Percentiles rank a stretch among this genome's conserved stretches.
These are phyloP conservation scores for Drosophila teissieri DNA, from an alignment of 1,140 invertebrate species.

Conservation along the genomic window DNA sequence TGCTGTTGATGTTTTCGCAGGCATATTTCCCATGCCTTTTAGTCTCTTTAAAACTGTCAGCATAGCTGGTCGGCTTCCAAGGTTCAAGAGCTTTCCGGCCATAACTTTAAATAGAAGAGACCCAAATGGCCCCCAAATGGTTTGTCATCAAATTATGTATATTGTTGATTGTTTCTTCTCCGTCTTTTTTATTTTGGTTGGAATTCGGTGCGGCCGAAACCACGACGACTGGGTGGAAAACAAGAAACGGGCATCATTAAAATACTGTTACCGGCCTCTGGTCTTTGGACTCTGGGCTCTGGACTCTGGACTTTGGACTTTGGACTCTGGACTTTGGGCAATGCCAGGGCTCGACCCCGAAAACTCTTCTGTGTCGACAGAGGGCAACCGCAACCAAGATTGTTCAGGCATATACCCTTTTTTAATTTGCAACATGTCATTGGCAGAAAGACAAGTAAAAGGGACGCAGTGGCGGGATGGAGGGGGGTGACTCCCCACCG, in stretches of 20 bases:
- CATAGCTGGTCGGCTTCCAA: conserved; percentile 31
- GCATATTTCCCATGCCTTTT: conserved; percentile 68
- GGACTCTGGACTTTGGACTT: not conserved
- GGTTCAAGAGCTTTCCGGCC: conserved; percentile 26
- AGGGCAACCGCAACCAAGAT: conserved; percentile 71
- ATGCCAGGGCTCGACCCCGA: conserved; percentile 34
- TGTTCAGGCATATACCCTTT: conserved; percentile 81
- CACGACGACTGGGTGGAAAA: conserved; percentile 12
- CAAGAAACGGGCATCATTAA: conserved; percentile 77
- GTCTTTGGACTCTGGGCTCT: not conserved
- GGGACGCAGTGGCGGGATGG: conserved; percentile 30
- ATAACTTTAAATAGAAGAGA: conserved; percentile 66
- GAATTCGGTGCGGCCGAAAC: conserved; percentile 13
- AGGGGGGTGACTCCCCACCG: not conserved
- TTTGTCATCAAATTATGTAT: conserved; percentile 81
- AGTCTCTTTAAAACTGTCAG: conserved; percentile 39
- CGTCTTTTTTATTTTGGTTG: conserved; percentile 2
- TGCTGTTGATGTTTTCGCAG: conserved; percentile 54
- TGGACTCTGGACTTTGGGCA: conserved; percentile 11
- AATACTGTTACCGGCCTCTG: conserved; percentile 68
- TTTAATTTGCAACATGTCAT: conserved; percentile 83
- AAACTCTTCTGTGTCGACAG: conserved; percentile 45
- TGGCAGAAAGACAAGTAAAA: conserved; percentile 78
- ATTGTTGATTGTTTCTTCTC: conserved; percentile 54
- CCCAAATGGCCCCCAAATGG: conserved; percentile 71